Base-by-base conservation (phyloP, 2,888 invertebrate genomes). In the Parnassius apollo region DNA sequence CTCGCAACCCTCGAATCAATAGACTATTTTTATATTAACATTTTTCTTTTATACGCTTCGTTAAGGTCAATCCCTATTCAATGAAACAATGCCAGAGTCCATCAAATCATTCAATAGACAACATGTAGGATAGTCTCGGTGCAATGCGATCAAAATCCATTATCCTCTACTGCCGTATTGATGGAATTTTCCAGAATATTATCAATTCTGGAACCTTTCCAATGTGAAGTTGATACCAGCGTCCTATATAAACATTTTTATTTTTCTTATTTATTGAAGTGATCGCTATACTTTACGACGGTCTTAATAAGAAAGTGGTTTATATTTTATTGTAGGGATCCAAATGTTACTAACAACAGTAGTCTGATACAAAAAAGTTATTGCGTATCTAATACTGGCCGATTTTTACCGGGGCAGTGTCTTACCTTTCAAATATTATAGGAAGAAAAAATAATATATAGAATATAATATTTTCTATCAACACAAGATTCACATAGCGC, bases 161-260 rank as follows among this genome's bases (percentile, higher is more conserved):
- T 59, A 62, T 55, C 35, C 42, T 42, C 53, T 51, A 54, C 63
- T 67, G 59, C 66, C 62, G 67, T 67, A 69, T 64, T 65, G 68
- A 67, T 64, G 59, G 61, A 66, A 60, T 66, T 61, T 64, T 66
- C 59, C 55, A 64, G 53, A 62, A 53, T 48, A 66, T 61, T 48
- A 66, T 61, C 55, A 57, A 65, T 69, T 66, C 69, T 74, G 74
- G 74, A 74, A 53, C 52, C 54, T 59, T 66, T 72, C 71, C 74
- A 74, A 72, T 60, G 44, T 57, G 66, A 64, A 71, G 71, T 71
- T 68, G 71, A 72, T 70, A 69, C 52, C 51, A 49, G 57, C 45
- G 13, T 50, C 52, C 44, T 57, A 45, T 42, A 22, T 59, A 59
- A 57, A 53, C n/a, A 53, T 57, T 65, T 64, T 35, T 13, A 44